Base-by-base conservation (phyloP, 2,888 invertebrate species). In the Drosophila imparisetae region DNA sequence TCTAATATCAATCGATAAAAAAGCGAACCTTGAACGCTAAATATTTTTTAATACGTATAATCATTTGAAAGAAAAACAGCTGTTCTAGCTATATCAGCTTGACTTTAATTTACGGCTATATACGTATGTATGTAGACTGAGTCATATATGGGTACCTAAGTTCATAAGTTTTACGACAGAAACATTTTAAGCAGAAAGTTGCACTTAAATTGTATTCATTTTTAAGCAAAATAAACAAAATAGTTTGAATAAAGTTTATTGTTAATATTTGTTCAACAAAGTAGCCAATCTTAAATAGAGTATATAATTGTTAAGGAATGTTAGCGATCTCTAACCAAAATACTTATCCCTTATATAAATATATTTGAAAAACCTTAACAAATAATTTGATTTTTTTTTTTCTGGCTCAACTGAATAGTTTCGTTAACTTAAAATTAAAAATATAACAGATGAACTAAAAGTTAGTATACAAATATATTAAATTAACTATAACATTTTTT, bases 21-120 rank as follows among this genome's bases (percentile, higher is more conserved):
- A 38, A 58, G 3, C 49, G 68, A 50, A 79, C 76, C 64, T 76
- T 69, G 79, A 61, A 60, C 74, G 48, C 45, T 38, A 42, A 67
- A 60, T 73, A 42, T 60, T 38, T 50, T 66, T 7, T 42, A 29
- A 52, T 48, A 32, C 58, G 55, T 45, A 55, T 32, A 66, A 50
- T 40, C 42, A 27, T 24, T 55, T 38, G 34, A 49, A 61, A 74
- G 40, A 54, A 13, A 11, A 32, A 52, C n/a, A 42, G 24, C 48
- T 36, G 30, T 49, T 53, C 45, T 10, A 30, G 30, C 30, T 30
- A 36, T 52, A 50, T 70, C 34, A 30, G 49, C 34, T 45, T 60
- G 32, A 5, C 24, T 36, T 36, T 50, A 45, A 69, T 70, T 59
- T 45, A 50, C 15, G 53, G n/a, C 2, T 21, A 54, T 15, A 34